Evolutionary conservation across 2,888 invertebrate genomes (phyloP), one percentile per base, ranked within the genome.

Genomic region (Eumacrocentrus americanus): DNA sequence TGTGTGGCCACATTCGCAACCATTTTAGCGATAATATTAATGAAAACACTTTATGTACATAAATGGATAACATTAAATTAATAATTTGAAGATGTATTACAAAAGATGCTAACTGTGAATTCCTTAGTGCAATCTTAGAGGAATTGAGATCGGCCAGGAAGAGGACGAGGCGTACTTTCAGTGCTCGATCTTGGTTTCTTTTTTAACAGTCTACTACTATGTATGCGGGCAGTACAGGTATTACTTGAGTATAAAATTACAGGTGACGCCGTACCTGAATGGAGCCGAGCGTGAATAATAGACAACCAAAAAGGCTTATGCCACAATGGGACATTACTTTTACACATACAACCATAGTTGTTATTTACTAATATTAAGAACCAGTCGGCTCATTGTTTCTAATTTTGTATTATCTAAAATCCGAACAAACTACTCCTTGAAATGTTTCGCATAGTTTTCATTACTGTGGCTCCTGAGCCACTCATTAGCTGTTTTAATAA

Each of bases 41-140:
- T 58, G 40, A 29, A 55, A 75, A 72, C 69, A 70, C 71, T 73
- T 74, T 75, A 75, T 75, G 62, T 75, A 75, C 72, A 75, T 70
- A 71, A 70, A 70, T 68, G 52, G 42, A 63, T 66, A 64, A 65
- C 60, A 66, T 66, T 64, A 60, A 67, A 67, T 65, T 58, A 63
- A n/a, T n/a, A n/a, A 63, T 61, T 64, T 61, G 55, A 60, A 58
- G 58, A 59, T 35, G 62, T 62, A 65, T 64, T 65, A 62, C 55
- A 64, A 67, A 65, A 63, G 63, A 63, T 62, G 60, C 62, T 51
- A 62, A 56, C n/a, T 64, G 65, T 61, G 61, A 66, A 67, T 66
- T 67, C 66, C 66, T 66, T 62, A 62, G 64, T 65, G 65, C 67
- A 65, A 63, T 60, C 52, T 62, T 55, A 60, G 25, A 29, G 64